Percentiles rank a stretch among this genome's conserved stretches.
Evolutionary conservation across 2,797 vertebrate genomes (phyloP).

Genomic region (Peromyscus eremicus): DNA sequence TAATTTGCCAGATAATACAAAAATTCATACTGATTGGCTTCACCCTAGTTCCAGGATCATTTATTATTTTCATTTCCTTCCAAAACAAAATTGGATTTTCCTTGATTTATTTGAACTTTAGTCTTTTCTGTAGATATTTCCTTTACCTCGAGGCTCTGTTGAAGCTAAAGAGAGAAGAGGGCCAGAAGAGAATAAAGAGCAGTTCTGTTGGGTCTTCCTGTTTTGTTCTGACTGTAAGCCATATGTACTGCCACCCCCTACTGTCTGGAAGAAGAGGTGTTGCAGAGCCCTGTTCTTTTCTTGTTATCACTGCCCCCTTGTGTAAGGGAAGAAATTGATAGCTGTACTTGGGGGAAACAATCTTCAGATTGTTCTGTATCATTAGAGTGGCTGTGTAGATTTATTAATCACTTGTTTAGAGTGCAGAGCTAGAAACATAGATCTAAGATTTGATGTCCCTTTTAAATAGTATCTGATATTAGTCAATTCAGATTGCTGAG

Average conservation of each 20-base stretch:
- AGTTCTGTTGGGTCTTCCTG: constrained; percentile 82
- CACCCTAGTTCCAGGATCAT: constrained; percentile 54
- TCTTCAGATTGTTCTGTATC: constrained; percentile 63
- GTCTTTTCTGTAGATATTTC: constrained; percentile 50
- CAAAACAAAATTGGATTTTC: constrained; percentile 67
- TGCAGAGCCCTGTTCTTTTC: constrained; percentile 76
- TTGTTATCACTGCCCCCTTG: constrained; percentile 85
- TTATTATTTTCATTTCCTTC: constrained; percentile 48
- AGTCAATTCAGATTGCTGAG: constrained; percentile 35
- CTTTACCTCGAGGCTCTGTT: constrained; percentile 58
- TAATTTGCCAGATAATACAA: constrained; percentile 72
- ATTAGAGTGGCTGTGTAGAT: constrained; percentile 13
- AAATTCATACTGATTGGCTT: constrained; percentile 72
- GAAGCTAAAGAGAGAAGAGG: constrained; percentile 65
- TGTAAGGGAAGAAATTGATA: constrained; percentile 84
- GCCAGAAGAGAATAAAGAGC: constrained; percentile 81
- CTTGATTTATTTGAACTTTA: constrained; percentile 61
- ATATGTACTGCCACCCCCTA: constrained; percentile 83
- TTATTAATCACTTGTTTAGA: constrained; percentile 59
- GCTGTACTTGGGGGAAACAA: constrained; percentile 50
- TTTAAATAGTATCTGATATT: constrained; percentile 58
- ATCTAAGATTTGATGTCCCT: constrained; percentile 27
- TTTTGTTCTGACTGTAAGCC: constrained; percentile 83
- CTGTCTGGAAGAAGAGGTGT: constrained; percentile 83
- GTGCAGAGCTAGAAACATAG: constrained; percentile 53